phyloP scores from a whole-genome alignment of 2,888 invertebrate species.

The Boloria euphrosyne region DNA sequence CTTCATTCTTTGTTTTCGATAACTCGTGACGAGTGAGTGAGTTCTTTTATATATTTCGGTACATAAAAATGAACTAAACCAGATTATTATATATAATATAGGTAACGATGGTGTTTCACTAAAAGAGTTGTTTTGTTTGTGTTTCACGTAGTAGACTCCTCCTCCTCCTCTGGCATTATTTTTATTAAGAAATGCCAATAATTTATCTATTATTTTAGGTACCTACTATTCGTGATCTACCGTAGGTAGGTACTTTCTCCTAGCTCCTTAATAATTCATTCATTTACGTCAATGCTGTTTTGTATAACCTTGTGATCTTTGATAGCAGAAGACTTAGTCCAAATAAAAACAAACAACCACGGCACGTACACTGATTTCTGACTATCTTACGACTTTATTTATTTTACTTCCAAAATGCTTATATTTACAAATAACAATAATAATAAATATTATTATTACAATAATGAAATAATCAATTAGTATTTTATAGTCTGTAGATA shows the following conservation, averaged over 20 bases:
- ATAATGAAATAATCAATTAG: no score
- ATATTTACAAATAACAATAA: not conserved
- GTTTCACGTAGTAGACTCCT: no score
- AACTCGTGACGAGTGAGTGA: no score
- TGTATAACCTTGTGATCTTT: conserved; percentile 28
- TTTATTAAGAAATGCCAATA: conserved; percentile 14
- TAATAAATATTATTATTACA: no score
- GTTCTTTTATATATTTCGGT: no score
- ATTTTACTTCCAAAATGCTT: not conserved
- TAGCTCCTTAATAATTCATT: conserved; percentile 18
- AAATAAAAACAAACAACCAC: conserved; percentile 19
- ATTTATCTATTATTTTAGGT: conserved; percentile 7
- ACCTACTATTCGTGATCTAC: not conserved
- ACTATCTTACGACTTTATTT: conserved; percentile 1
- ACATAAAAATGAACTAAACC: no score
- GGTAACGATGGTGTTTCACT: no score
- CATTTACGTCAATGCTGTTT: conserved; percentile 24
- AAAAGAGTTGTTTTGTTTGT: no score
- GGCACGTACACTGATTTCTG: not conserved
- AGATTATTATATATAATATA: no score
- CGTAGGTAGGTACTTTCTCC: conserved; percentile 1
- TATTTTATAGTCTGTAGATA: no score
- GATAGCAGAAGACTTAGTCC: conserved; percentile 14
- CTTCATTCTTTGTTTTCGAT: no score
- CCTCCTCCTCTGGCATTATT: no score